These are phyloP conservation scores for Pica pica DNA, from an alignment of 2,113 vertebrate species.

Conservation along the genomic window DNA sequence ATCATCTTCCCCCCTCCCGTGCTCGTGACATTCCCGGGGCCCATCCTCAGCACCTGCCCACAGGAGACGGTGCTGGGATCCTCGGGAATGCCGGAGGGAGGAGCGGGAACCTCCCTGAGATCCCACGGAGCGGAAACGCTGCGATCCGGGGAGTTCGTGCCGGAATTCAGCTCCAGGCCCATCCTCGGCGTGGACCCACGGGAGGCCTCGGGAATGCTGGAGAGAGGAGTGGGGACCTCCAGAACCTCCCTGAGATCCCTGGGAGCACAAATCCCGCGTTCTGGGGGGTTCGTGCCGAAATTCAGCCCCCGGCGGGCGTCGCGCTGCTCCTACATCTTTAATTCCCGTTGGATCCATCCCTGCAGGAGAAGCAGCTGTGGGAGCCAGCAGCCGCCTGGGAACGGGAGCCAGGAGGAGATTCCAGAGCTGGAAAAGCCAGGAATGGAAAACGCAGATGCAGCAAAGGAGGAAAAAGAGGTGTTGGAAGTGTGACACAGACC, in stretches of 20 bases:
- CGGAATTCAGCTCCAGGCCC: rapidly evolving
- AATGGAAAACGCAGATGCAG: rapidly evolving
- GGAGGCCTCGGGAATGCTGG: background rate
- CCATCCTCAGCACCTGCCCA: background rate
- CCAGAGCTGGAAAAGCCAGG: background rate
- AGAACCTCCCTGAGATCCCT: background rate
- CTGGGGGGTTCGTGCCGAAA: rapidly evolving
- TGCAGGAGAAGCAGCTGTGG: background rate
- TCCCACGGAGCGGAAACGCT: background rate
- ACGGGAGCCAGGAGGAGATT: rapidly evolving
- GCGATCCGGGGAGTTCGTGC: rapidly evolving
- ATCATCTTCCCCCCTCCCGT: slow-evolving; percentile 29
- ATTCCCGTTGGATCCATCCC: slow-evolving; percentile 29
- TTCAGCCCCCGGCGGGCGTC: rapidly evolving
- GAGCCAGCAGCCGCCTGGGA: rapidly evolving
- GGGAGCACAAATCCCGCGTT: background rate
- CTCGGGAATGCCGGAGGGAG: background rate
- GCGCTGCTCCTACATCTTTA: background rate
- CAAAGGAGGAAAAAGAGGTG: background rate
- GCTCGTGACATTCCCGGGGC: background rate
- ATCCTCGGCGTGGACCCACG: background rate
- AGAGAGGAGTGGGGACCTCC: background rate
- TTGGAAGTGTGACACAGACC: rapidly evolving
- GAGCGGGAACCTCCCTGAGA: rapidly evolving
- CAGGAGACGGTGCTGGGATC: background rate